These are phyloP conservation scores for Cassiopea xamachana DNA, from an alignment of 30 jellyfish, hydroid and myxozoan genomes.

Conservation along the genomic window DNA sequence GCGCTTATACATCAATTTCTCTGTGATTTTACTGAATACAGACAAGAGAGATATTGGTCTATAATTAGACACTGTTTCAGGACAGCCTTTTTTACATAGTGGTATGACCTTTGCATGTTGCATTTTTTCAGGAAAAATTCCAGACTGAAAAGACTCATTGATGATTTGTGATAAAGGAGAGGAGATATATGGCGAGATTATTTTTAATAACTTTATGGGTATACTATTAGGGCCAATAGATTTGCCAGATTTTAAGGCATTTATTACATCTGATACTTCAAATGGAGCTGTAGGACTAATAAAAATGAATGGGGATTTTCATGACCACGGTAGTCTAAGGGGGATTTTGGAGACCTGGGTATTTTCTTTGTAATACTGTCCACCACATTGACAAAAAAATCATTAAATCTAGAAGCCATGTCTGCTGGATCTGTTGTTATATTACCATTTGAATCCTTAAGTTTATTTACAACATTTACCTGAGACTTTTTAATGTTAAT, in stretches of 20 bases:
- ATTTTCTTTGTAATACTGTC: constrained; percentile 5
- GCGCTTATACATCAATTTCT: constrained; percentile 50
- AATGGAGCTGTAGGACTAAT: constrained; percentile 9
- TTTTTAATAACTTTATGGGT: constrained; percentile 50
- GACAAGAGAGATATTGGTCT: constrained; percentile 65
- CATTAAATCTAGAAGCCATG: constrained; percentile 2
- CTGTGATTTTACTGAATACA: constrained; percentile 43
- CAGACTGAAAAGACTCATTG: constrained; percentile 58
- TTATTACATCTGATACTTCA: constrained; percentile 55
- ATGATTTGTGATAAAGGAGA: constrained; percentile 45
- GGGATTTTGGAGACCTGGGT: constrained; percentile 38
- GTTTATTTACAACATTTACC: constrained; percentile 47
- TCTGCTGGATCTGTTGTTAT: constrained; percentile 8
- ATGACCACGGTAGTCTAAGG: background rate
- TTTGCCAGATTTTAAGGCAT: constrained; percentile 56
- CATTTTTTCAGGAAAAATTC: constrained; percentile 52
- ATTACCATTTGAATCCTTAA: constrained; percentile 63
- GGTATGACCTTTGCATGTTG: constrained; percentile 65
- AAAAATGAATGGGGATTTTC: constrained; percentile 20
- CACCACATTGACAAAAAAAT: constrained; percentile 26
- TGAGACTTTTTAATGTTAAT: constrained; percentile 29
- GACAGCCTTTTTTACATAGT: constrained; percentile 37
- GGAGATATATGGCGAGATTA: constrained; percentile 37
- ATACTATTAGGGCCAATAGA: constrained; percentile 68
- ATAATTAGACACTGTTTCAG: constrained; percentile 28